Evolutionary conservation across 2,113 vertebrate genomes (phyloP).

Genomic region (Calidris pygmaea): DNA sequence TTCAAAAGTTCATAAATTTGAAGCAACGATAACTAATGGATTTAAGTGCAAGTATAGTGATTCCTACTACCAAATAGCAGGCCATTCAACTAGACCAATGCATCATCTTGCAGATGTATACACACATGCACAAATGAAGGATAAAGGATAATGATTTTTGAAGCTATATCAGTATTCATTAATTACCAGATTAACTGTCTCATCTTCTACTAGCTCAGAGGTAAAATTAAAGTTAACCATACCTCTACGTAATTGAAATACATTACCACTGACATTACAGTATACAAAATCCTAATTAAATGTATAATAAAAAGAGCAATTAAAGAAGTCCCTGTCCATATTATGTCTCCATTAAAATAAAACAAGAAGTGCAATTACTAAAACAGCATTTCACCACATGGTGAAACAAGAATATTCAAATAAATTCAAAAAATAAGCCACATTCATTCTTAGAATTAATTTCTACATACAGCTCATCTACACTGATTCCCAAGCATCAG

Average conservation of each 20-base stretch:
- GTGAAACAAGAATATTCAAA: neutral
- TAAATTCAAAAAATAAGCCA: neutral
- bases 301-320: neutral
- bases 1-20: neutral
- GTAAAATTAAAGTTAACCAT: neutral
- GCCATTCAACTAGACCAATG: neutral
- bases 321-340: neutral
- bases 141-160: neutral
- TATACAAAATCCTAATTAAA: neutral
- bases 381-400: neutral
- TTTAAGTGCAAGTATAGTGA: neutral
- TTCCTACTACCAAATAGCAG: neutral
- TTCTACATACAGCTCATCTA: neutral
- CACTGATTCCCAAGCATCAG: neutral
- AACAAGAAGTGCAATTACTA: neutral
- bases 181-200: neutral
- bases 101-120: neutral
- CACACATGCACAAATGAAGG: neutral
- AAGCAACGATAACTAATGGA: neutral
- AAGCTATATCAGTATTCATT: neutral
- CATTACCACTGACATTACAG: neutral
- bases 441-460: neutral
- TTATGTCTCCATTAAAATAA: neutral
- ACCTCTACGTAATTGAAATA: neutral
- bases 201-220: neutral